Evolutionary conservation across 2,113 vertebrate genomes (phyloP).

Genomic region (Dromaius novaehollandiae): DNA sequence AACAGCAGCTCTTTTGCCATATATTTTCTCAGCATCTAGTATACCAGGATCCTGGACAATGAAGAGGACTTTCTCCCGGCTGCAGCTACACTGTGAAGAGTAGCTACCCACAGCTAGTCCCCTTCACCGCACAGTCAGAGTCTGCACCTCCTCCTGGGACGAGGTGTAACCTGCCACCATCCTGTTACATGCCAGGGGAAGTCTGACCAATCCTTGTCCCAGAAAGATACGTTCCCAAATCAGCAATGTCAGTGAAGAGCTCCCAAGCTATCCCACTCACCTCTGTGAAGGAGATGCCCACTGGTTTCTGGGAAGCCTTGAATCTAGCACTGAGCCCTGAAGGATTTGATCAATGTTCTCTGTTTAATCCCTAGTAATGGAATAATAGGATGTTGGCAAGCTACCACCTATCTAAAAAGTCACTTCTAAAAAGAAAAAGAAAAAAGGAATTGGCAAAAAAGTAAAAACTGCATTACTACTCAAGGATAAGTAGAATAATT

Average conservation of each 20-base stretch:
- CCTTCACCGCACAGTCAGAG: neutral
- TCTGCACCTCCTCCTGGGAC: neutral
- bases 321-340: no score
- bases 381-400: neutral
- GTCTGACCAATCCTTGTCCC: neutral
- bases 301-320: neutral
- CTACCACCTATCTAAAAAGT: neutral
- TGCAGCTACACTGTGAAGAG: fast-evolving
- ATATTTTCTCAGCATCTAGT: neutral
- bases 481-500: neutral
- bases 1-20: neutral
- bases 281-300: neutral
- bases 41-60: neutral
- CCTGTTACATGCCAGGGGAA: neutral
- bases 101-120: no score
- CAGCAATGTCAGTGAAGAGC: neutral
- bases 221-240: neutral
- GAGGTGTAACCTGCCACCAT: neutral
- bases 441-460: neutral
- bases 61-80: neutral
- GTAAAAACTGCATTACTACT: neutral
- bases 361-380: no score
- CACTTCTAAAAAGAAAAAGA: neutral
- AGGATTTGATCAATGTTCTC: neutral
- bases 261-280: neutral